Evolutionary conservation across 1,140 invertebrate genomes (phyloP), one percentile per base, ranked within the genome.

Genomic region (Hyles vespertilio): DNA sequence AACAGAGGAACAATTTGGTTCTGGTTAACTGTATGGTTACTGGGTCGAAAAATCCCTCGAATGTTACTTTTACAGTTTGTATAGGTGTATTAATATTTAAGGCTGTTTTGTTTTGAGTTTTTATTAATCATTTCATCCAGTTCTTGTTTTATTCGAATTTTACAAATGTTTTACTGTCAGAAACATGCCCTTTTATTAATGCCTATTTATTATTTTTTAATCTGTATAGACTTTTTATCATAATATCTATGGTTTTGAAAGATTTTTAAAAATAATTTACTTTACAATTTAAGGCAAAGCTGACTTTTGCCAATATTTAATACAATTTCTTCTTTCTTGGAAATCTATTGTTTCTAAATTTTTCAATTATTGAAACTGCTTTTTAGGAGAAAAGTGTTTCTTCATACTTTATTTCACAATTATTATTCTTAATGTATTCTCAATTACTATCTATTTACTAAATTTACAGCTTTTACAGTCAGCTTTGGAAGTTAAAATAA

Each of bases 331-430:
- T 48, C 43, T 11, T 56, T 56, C 32, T 44, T 56, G 32, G 44
- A 43, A 22, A 44, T 56, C 44, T 56, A 47, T 48, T 32, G 63
- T 22, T 56, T 63, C 43, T 49, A 53, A 56, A 60, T 64, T 70
- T 22, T 70, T 70, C 58, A 58, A 57, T 56, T 58, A 64, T 60
- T 66, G 67, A 69, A 77, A 76, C 67, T 67, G 62, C 77, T 82
- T 84, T 84, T 81, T 64, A 60, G 54, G 65, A 70, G 55, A 77
- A 83, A 82, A 81, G 79, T 72, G 72, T 77, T 79, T 79, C 61
- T 69, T 65, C 55, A 60, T 70, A 59, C 51, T 74, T 40, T 74
- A 58, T 63, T 67, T 51, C 58, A 54, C 69, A 52, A 11, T 47
- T 58, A 11, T 57, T 59, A 9, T 8, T 49, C 22, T 50, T 55